These are phyloP conservation scores for Benitochromis conjunctus DNA, from an alignment of 2,113 vertebrate species.

Conservation along the genomic window DNA sequence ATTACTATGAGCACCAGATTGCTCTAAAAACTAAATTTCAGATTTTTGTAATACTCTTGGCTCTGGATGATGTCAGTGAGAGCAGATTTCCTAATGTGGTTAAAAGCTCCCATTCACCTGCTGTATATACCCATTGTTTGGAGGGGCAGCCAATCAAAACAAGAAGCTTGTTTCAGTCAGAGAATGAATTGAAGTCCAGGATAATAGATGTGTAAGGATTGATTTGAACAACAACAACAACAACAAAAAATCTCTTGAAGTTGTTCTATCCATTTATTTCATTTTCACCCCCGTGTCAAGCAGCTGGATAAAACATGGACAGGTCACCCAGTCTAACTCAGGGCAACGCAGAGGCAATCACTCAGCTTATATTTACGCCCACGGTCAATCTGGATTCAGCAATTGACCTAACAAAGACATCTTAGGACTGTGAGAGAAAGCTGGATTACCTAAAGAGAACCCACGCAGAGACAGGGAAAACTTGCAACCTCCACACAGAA, in stretches of 20 bases:
- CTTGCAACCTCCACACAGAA: background rate
- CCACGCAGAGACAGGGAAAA: background rate
- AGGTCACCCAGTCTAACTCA: background rate
- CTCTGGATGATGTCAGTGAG: background rate
- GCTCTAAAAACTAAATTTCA: background rate
- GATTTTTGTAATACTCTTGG: background rate
- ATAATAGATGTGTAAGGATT: background rate
- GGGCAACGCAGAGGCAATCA: rapidly evolving
- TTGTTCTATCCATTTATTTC: background rate
- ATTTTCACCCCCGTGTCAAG: background rate
- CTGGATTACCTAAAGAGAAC: background rate
- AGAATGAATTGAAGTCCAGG: background rate
- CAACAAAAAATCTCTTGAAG: background rate
- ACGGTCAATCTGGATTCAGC: background rate
- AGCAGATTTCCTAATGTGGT: background rate
- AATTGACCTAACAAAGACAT: background rate
- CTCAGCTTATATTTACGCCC: background rate
- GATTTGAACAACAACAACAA: rapidly evolving
- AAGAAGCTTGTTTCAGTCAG: background rate
- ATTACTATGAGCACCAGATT: background rate
- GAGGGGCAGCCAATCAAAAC: background rate
- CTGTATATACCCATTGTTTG: background rate
- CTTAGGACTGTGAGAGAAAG: background rate
- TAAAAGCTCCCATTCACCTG: background rate
- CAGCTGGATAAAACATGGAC: rapidly evolving